These are phyloP conservation scores for Lymantria dispar DNA, from an alignment of 2,888 invertebrate genomes.

Conservation along the genomic window DNA sequence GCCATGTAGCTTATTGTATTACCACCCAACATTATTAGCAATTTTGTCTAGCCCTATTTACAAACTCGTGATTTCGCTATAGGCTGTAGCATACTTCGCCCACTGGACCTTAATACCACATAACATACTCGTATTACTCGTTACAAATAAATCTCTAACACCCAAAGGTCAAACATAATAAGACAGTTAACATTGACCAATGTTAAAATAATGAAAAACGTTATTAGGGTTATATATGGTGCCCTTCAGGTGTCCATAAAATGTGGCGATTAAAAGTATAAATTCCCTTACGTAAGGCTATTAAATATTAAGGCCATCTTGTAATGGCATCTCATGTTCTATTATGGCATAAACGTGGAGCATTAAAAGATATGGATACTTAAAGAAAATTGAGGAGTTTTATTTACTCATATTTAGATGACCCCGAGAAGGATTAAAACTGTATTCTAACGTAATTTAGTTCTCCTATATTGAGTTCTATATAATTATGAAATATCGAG, in stretches of 20 bases:
- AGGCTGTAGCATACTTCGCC: too few species aligned
- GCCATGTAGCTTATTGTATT: too few species aligned
- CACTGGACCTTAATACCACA: too few species aligned
- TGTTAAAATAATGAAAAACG: slow-evolving; percentile 35
- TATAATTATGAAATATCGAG: too few species aligned
- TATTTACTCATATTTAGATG: not conserved
- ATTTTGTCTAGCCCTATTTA: too few species aligned
- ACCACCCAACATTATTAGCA: too few species aligned
- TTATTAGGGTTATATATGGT: slow-evolving; percentile 31
- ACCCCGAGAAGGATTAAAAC: not conserved
- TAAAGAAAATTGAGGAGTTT: not conserved
- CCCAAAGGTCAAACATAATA: slow-evolving; percentile 15
- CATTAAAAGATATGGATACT: not conserved
- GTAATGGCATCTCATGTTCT: slow-evolving; percentile 1
- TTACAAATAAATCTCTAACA: not conserved
- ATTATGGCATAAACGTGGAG: slow-evolving; percentile 1
- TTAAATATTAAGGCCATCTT: slow-evolving; percentile 17
- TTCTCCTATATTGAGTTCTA: too few species aligned
- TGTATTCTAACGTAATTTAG: too few species aligned
- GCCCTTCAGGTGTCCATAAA: slow-evolving; percentile 29
- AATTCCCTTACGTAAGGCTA: slow-evolving; percentile 20
- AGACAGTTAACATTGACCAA: slow-evolving; percentile 15
- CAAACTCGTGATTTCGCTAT: too few species aligned
- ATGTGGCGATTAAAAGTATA: slow-evolving; percentile 16
- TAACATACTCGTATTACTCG: too few species aligned